Evolutionary conservation across 2,113 vertebrate genomes (phyloP).

Genomic region (Orientallactaga bullata): DNA sequence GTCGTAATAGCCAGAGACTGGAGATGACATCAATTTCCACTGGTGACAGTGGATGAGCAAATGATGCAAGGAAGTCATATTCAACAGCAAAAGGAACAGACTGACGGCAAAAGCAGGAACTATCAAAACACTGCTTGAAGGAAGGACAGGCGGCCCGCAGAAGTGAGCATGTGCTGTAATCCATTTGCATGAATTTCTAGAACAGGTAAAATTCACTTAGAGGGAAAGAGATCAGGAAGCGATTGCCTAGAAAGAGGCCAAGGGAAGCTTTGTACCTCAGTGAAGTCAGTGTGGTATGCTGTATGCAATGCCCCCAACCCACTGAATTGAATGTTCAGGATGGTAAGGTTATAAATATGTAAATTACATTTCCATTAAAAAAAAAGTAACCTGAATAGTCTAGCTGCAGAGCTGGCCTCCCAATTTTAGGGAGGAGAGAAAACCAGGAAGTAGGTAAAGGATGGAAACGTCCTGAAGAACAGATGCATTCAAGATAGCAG

Average conservation of each 20-base stretch:
- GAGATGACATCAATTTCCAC: neutral
- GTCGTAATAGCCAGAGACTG: neutral
- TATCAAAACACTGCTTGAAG: neutral
- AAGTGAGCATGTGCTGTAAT: neutral
- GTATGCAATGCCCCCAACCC: neutral
- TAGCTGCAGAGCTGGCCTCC: neutral
- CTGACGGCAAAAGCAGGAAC: neutral
- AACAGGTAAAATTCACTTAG: neutral
- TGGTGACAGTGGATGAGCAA: neutral
- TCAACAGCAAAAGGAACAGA: neutral
- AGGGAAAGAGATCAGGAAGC: neutral
- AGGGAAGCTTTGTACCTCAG: neutral
- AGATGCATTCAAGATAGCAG: neutral
- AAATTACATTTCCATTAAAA: neutral
- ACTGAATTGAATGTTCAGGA: neutral
- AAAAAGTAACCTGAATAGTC: neutral
- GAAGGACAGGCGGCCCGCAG: neutral
- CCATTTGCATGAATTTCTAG: neutral
- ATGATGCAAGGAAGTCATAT: neutral
- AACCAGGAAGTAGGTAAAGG: neutral
- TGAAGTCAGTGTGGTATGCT: neutral
- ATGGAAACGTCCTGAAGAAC: neutral
- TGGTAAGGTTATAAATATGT: neutral
- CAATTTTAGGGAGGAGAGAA: neutral
- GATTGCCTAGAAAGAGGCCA: neutral